phyloP scores from a whole-genome alignment of 2,797 vertebrate species.

The Orestias chungarensis region DNA sequence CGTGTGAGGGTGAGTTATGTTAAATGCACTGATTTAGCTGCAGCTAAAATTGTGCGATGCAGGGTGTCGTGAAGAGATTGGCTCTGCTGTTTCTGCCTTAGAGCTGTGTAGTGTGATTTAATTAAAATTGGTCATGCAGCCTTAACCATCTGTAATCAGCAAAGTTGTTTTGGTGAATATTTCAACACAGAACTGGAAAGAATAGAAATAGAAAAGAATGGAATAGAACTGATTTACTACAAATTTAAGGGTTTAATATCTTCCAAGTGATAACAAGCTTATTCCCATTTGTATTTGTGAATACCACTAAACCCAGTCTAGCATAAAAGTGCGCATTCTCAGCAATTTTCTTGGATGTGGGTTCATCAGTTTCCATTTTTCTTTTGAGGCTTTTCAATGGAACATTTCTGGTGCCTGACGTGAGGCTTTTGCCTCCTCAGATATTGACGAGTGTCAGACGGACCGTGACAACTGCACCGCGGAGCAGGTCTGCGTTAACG shows the following conservation, averaged over 20 bases:
- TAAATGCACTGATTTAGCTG: background rate
- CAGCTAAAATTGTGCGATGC: too few relatives aligned
- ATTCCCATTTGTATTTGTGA: too few relatives aligned
- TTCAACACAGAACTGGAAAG: too few relatives aligned
- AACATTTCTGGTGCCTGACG: background rate
- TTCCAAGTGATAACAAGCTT: too few relatives aligned
- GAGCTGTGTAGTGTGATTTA: too few relatives aligned
- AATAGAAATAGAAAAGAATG: too few relatives aligned
- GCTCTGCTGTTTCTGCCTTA: background rate
- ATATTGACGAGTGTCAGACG: conserved; percentile 88
- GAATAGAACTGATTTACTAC: too few relatives aligned
- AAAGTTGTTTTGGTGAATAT: background rate
- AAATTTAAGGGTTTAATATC: too few relatives aligned
- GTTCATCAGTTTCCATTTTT: background rate
- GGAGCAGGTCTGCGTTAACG: conserved; percentile 88
- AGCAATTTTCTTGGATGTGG: background rate
- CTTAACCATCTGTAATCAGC: background rate
- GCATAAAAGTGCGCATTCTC: too few relatives aligned
- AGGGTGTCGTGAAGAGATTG: background rate
- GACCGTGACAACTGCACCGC: conserved; percentile 78
- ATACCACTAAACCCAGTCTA: too few relatives aligned
- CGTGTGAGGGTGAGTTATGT: conserved; percentile 84
- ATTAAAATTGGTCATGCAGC: too few relatives aligned
- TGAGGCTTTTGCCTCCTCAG: conserved; percentile 65
- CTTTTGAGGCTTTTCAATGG: background rate